Evolutionary conservation across 2,113 vertebrate genomes (phyloP).

Genomic region (Balaeniceps rex): DNA sequence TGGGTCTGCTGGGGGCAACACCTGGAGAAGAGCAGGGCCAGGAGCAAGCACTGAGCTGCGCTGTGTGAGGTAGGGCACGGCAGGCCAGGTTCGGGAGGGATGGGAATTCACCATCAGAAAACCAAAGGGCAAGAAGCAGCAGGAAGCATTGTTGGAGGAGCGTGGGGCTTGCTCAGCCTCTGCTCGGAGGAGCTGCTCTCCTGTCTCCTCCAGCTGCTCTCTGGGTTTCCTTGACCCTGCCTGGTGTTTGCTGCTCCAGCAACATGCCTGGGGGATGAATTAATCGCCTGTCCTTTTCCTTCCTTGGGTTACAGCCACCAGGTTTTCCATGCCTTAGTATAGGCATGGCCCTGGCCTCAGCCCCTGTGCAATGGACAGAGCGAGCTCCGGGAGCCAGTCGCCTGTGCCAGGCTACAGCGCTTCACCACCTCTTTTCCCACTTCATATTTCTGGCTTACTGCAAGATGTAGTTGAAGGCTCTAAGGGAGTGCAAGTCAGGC

Average conservation of each 20-base stretch:
- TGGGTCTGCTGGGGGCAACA: not conserved
- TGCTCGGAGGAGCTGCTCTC: not conserved
- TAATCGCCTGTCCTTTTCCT: not conserved
- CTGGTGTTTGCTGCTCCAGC: not conserved
- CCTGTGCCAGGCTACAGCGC: not conserved
- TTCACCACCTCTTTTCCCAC: not conserved
- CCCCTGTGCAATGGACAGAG: not conserved
- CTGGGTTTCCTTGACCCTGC: not conserved
- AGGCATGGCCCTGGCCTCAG: not conserved
- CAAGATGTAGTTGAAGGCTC: not conserved
- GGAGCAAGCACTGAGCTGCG: not conserved
- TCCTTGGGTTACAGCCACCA: not conserved
- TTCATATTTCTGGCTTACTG: not conserved
- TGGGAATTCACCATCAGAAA: not conserved
- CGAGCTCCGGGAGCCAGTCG: not conserved
- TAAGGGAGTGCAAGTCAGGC: not conserved
- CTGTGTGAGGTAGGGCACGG: not conserved
- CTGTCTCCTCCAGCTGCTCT: not conserved
- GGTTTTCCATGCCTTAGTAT: slow-evolving; percentile 8
- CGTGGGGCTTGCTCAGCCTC: not conserved
- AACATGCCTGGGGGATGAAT: not conserved
- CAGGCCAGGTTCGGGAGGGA: not conserved
- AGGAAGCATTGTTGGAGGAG: not conserved
- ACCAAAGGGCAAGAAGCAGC: not conserved
- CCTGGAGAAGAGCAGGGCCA: not conserved